These are phyloP conservation scores for Nipponacmea schrenckii DNA, from an alignment of 2,888 invertebrate genomes.

Conservation along the genomic window DNA sequence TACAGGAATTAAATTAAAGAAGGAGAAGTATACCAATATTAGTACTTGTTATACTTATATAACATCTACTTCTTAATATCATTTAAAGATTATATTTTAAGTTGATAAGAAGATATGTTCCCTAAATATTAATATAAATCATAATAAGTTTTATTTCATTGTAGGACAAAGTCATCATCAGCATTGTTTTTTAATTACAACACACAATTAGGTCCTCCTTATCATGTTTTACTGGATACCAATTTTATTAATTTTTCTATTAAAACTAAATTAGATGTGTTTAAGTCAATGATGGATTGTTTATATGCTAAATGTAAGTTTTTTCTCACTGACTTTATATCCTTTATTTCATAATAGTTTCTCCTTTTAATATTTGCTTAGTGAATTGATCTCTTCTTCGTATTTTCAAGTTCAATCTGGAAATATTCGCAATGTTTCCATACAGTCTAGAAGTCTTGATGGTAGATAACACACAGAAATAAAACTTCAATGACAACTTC, in stretches of 20 bases:
- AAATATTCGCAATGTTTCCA: too few species aligned
- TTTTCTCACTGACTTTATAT: background rate
- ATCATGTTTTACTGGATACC: constrained; percentile 94
- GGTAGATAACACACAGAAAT: too few species aligned
- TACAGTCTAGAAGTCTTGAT: too few species aligned
- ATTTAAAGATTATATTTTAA: background rate
- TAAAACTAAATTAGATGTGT: constrained; percentile 95
- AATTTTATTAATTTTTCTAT: constrained; percentile 99
- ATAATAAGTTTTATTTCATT: constrained; percentile 19
- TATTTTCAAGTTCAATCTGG: too few species aligned
- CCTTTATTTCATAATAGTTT: background rate
- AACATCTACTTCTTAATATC: background rate
- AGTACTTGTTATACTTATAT: background rate
- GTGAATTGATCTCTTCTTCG: too few species aligned
- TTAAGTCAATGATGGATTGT: constrained; percentile 99
- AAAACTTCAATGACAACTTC: too few species aligned
- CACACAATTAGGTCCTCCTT: constrained; percentile 97
- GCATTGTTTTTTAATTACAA: constrained; percentile 98
- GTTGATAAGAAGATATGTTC: constrained; percentile 5
- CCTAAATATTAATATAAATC: too few species aligned
- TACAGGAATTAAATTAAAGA: too few species aligned
- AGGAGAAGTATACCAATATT: too few species aligned
- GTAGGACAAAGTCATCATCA: constrained; percentile 74
- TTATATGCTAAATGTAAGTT: constrained; percentile 88
- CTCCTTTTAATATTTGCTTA: background rate